A percentile compares a stretch with the other conserved stretches of the same genome.
These are phyloP conservation scores for Polyploca ridens DNA, from an alignment of 2,888 invertebrate genomes.

Conservation along the genomic window DNA sequence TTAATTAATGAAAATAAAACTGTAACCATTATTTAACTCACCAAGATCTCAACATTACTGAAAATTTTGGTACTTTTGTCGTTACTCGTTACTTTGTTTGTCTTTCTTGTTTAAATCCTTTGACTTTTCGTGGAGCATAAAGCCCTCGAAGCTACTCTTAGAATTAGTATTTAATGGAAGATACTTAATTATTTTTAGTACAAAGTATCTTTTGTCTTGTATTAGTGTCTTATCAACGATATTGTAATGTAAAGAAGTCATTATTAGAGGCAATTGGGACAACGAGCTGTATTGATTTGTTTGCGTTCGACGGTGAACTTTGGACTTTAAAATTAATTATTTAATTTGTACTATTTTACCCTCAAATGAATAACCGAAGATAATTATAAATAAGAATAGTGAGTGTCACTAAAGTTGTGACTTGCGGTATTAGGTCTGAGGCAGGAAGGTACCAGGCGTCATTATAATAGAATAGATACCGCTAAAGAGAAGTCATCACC, in stretches of 20 bases:
- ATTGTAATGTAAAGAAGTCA: slow-evolving; percentile 15
- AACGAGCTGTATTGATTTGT: slow-evolving; percentile 45
- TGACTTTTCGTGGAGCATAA: slow-evolving; percentile 9
- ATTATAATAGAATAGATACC: too few relatives aligned
- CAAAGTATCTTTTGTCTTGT: slow-evolving; percentile 11
- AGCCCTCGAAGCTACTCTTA: slow-evolving; percentile 10
- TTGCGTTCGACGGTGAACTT: slow-evolving; percentile 24
- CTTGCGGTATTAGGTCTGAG: too few relatives aligned
- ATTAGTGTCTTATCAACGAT: slow-evolving; percentile 4
- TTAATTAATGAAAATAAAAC: slow-evolving; percentile 5
- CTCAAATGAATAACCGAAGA: too few relatives aligned
- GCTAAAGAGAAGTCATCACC: too few relatives aligned
- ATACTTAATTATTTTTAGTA: slow-evolving; percentile 14
- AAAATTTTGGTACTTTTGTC: neutral
- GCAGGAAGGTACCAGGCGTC: too few relatives aligned
- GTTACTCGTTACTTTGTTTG: slow-evolving; percentile 15
- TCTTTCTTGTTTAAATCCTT: slow-evolving; percentile 19
- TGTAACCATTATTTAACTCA: neutral
- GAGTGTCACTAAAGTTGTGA: too few relatives aligned
- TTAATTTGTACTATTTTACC: too few relatives aligned
- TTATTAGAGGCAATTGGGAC: slow-evolving; percentile 36
- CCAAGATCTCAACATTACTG: neutral
- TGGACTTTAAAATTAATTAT: too few relatives aligned
- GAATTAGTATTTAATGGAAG: slow-evolving; percentile 19
- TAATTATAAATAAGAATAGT: too few relatives aligned